Evolutionary conservation across 2,888 invertebrate species (phyloP).

Genomic region (Plusia festucae): DNA sequence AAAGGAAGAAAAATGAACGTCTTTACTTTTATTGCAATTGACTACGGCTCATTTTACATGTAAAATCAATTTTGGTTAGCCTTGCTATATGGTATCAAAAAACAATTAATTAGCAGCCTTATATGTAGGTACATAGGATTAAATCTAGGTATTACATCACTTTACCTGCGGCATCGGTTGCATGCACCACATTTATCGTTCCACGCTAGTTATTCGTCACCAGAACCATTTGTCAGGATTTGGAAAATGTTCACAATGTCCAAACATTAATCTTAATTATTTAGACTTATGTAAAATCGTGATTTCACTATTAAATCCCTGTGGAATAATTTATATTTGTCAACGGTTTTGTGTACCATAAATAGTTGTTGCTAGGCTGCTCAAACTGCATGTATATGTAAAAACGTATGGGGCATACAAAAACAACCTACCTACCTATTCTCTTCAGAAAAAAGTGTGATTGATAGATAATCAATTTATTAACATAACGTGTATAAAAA

Average conservation of each 20-base stretch:
- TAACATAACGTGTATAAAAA: too few relatives aligned
- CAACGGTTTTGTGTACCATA: neutral
- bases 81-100: neutral
- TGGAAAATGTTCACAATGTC: slow-evolving; percentile 39
- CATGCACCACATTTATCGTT: slow-evolving; percentile 26
- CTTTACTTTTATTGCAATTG: too few relatives aligned
- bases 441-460: too few relatives aligned
- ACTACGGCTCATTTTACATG: too few relatives aligned
- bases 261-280: slow-evolving; percentile 57
- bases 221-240: slow-evolving; percentile 52
- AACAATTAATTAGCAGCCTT: neutral
- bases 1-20: too few relatives aligned
- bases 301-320: slow-evolving; percentile 24
- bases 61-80: neutral
- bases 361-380: neutral
- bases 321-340: slow-evolving; percentile 13
- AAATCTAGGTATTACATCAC: slow-evolving; percentile 13
- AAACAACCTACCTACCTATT: too few relatives aligned
- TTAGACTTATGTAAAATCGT: slow-evolving; percentile 38
- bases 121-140: neutral
- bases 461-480: too few relatives aligned
- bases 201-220: slow-evolving; percentile 35
- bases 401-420: too few relatives aligned
- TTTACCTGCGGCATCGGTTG: neutral
- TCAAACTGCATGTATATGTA: too few relatives aligned